Evolutionary conservation across 2,113 vertebrate genomes (phyloP), one percentile per base, ranked within the genome.

Genomic region (Fukomys damarensis): DNA sequence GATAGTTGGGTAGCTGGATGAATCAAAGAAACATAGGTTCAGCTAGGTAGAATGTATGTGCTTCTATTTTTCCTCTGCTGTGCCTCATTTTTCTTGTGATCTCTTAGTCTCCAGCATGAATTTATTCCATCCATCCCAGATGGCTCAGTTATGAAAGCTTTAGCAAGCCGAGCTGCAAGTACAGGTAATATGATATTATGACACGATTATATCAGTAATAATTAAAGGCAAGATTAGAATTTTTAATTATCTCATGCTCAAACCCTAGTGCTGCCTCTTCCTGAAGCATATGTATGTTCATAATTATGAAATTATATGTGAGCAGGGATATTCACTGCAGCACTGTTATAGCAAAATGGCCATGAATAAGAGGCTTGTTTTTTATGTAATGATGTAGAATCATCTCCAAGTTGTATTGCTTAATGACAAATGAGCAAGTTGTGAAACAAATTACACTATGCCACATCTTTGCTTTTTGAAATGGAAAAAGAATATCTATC

Each of bases 41-140:
- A 49, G 32, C 32, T 76, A 35, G 41, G 46, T 86, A 79, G n/a
- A 24, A 52, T 61, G 80, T 58, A 85, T 72, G 49, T 88, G 19
- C 66, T 83, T 91, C 52, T 82, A 3, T 66, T 87, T 66, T 61
- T 74, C 38, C 8, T 89, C 35, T 38, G 58, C 26, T 11, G 3
- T 87, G 43, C 54, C 32, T 95, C 35, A 70, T 84, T 19, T 85
- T 76, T 95, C 83, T 91, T 91, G 22, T 82, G 43, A 46, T 95
- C 35, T 93, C 84, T 95, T 91, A 97, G 95, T 66, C 30, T 88
- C 32, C 92, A 93, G 86, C 43, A 14, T 61, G n/a, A 79, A 77
- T 38, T 70, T 91, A 72, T 70, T 43, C 43, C 79, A 30, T 85
- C 83, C 65, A 94, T 91, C 16, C 46, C 59, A 77, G 30, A 74